Percentiles rank a stretch among this genome's conserved stretches.
These are phyloP conservation scores for Drosophila eugracilis DNA, from an alignment of 1,140 invertebrate genomes.

Conservation along the genomic window DNA sequence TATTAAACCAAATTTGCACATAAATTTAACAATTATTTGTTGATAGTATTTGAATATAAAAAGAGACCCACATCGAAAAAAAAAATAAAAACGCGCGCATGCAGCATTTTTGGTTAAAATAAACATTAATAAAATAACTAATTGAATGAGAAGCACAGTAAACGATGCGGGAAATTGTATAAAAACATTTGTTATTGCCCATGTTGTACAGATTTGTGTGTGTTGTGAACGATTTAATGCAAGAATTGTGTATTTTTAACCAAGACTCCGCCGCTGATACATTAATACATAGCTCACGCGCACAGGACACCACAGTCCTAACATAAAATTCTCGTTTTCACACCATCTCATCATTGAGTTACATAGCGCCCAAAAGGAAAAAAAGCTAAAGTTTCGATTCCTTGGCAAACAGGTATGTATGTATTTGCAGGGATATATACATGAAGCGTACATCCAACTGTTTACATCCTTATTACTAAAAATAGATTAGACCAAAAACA, in stretches of 20 bases:
- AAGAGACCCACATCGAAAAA: no score
- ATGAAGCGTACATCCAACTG: constrained; percentile 5
- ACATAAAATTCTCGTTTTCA: constrained; percentile 24
- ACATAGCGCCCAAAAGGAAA: constrained; percentile 3
- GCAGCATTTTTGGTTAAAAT: constrained; percentile 1
- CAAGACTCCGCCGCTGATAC: constrained; percentile 26
- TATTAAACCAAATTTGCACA: background rate
- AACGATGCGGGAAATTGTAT: constrained; percentile 13
- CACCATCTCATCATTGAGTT: constrained; percentile 9
- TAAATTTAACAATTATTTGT: constrained; percentile 2
- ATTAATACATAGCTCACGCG: constrained; percentile 26
- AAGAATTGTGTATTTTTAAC: constrained; percentile 29
- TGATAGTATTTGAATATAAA: constrained; percentile 3
- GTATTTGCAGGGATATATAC: constrained; percentile 8
- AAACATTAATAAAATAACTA: constrained; percentile 3
- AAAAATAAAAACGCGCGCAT: constrained; percentile 9
- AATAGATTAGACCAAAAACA: constrained; percentile 30
- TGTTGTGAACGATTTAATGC: constrained; percentile 12
- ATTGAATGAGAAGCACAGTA: constrained; percentile 1
- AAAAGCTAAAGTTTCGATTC: constrained; percentile 15
- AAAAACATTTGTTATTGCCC: constrained; percentile 5
- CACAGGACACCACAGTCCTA: constrained; percentile 35
- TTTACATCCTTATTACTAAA: constrained; percentile 34
- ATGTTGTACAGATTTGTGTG: constrained; percentile 18
- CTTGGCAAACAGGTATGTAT: constrained; percentile 37